Evolutionary conservation across 2,797 vertebrate species (phyloP), one percentile per base, ranked within the genome.

Genomic region (Aselliscus stoliczkanus): DNA sequence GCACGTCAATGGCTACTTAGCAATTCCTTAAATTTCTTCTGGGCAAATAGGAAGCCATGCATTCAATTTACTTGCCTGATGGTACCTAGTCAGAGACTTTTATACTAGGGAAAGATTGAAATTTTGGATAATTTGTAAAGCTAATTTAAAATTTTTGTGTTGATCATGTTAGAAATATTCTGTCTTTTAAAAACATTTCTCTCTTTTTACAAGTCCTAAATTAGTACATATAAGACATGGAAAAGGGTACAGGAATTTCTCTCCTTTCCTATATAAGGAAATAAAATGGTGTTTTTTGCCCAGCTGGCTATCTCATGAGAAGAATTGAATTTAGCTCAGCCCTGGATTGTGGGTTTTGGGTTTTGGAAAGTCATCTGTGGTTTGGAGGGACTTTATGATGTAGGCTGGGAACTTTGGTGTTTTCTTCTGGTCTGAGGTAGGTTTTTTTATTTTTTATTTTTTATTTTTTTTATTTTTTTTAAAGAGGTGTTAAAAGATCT

Each of bases 341-440:
- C n/a, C 44, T 75, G 23, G 77, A 82, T 42, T 62, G 39, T 34
- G 27, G 54, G 34, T 92, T 58, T 52, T 82, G 29, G 42, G 17
- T 64, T 88, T 88, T 88, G 52, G 21, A 56, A 79, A 90, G 47
- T 44, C 44, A 67, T 12, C 47, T 92, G 69, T 82, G 56, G 52
- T 82, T 85, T 77, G 64, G 60, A 92, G 37, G 50, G 39, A 39
- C 5, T 89, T 31, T 94, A 0, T 76, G 58, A 44, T 76, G 34
- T 69, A 56, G 50, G 2, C 75, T 93, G 89, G 82, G 73, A 90
- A 96, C 39, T 81, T 96, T 4, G 70, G 75, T 76, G 69, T 94
- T 90, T 88, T 90, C 64, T 85, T 87, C 73, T 93, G 42, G 17
- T 94, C 64, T 67, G 75, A 75, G 25, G 23, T 82, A 69, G n/a